Evolutionary conservation across 2,113 vertebrate genomes (phyloP).

Genomic region (Gopherus flavomarginatus): DNA sequence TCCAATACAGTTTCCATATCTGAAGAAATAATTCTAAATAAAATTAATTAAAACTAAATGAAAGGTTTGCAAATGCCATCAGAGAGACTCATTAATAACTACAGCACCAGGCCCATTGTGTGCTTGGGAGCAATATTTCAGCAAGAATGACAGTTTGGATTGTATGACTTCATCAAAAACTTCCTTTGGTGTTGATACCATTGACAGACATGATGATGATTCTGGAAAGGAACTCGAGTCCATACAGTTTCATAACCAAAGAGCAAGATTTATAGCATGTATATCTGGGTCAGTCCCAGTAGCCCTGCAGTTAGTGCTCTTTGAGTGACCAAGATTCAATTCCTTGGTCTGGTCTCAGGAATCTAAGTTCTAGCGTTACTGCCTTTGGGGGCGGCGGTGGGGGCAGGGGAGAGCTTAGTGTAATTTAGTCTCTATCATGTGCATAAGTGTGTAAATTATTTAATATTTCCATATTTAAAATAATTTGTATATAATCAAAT

Average conservation of each 20-base stretch:
- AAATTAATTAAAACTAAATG: constrained; percentile 46
- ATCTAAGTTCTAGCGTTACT: neutral
- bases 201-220: constrained; percentile 40
- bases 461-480: neutral
- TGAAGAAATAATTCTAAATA: constrained; percentile 24
- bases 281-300: neutral
- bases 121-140: constrained; percentile 58
- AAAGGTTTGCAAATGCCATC: constrained; percentile 5
- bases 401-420: neutral
- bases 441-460: neutral
- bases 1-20: constrained; percentile 32
- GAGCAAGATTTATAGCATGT: constrained; percentile 8
- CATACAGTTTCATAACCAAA: constrained; percentile 42
- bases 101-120: constrained; percentile 38
- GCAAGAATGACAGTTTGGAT: constrained; percentile 32
- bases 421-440: fast-evolving
- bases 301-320: neutral
- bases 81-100: constrained; percentile 58
- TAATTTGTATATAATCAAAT: neutral
- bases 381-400: constrained; percentile 29
- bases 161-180: constrained; percentile 38
- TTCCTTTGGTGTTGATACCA: constrained; percentile 39
- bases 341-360: neutral
- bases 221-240: constrained; percentile 35
- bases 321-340: neutral